A percentile compares a stretch with the other conserved stretches of the same genome.
phyloP scores from a whole-genome alignment of 2,888 invertebrate species.

The Platycheirus rosarum region DNA sequence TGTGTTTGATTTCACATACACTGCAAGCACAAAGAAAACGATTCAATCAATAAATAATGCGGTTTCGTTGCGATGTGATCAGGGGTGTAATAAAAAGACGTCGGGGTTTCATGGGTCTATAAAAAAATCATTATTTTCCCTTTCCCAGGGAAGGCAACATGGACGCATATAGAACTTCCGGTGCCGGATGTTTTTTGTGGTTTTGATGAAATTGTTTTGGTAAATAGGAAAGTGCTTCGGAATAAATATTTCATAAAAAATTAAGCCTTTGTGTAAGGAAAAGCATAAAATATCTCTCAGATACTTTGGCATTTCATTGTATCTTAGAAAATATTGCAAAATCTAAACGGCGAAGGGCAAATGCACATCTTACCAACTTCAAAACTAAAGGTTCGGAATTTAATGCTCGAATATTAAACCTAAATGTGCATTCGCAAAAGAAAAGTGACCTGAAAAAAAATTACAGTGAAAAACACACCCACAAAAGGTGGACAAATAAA shows the following conservation, averaged over 20 bases:
- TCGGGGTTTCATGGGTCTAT: conserved; percentile 13
- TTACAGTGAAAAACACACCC: too few species aligned
- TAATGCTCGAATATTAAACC: too few species aligned
- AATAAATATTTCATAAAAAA: conserved; percentile 13
- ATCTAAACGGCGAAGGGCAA: too few species aligned
- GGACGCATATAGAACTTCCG: conserved; percentile 30
- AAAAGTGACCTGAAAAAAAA: too few species aligned
- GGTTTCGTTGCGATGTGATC: not conserved
- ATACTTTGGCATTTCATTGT: not conserved
- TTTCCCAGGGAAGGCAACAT: conserved; percentile 1
- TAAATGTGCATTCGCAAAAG: too few species aligned
- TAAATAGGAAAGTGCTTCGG: conserved; percentile 6
- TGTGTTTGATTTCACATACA: conserved; percentile 93
- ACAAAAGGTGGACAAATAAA: not conserved
- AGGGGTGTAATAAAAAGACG: conserved; percentile 25
- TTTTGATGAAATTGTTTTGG: conserved; percentile 21
- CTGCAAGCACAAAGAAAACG: conserved; percentile 82
- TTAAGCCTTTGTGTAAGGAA: not conserved
- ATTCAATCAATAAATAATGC: conserved; percentile 46
- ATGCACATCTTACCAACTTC: too few species aligned
- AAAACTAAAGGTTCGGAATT: too few species aligned
- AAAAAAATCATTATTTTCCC: conserved; percentile 21
- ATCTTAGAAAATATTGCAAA: too few species aligned
- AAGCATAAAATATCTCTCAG: too few species aligned
- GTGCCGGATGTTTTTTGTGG: conserved; percentile 24